Base-by-base conservation (phyloP, 2,113 vertebrate species). In the Myotis brandtii region DNA sequence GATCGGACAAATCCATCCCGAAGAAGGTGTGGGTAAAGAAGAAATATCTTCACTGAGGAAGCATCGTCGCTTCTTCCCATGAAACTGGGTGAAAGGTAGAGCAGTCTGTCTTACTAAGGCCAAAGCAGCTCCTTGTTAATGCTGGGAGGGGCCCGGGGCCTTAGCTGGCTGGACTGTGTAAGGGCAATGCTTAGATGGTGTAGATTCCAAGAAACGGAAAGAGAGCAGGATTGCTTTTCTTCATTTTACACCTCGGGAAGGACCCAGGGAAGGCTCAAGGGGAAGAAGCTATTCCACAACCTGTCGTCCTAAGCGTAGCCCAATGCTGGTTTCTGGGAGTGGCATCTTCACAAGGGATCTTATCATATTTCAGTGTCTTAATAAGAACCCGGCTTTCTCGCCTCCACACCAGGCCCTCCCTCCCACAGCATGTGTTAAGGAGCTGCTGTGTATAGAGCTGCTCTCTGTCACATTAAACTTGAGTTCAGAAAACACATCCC, bases 301-400 rank as follows among this genome's bases (percentile, higher is more conserved):
- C 56, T 21, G 52, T 59, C 46, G 95, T 85, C 37, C 32, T 48
- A 62, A 64, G 81, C 18, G 64, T 0, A 84, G 96, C 56, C 59
- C 16, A n/a, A 9, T 14, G 54, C 40, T 1, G 30, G 96, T 95
- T 95, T 89, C 96, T 95, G 73, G 94, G 94, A 67, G 75, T 67
- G 73, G 50, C 77, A 20, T 20, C 43, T 82, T 91, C 83, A 40
- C 2, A 48, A 48, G 23, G n/a, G 85, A 72, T 88, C n/a, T 62
- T 91, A 75, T 82, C 69, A 67, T 84, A 83, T 17, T 83, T 93
- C 67, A 32, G 79, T 13, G 11, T 86, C 77, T 91, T 64, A 83
- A 23, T 83, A 66, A 89, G 54, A 67, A 64, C 25, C 30, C 37
- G 0, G n/a, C 6, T 69, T 50, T 70, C 75, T 75, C 2, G 6